Evolutionary conservation across 2,113 vertebrate species (phyloP).

Genomic region (Scytalopus superciliaris): DNA sequence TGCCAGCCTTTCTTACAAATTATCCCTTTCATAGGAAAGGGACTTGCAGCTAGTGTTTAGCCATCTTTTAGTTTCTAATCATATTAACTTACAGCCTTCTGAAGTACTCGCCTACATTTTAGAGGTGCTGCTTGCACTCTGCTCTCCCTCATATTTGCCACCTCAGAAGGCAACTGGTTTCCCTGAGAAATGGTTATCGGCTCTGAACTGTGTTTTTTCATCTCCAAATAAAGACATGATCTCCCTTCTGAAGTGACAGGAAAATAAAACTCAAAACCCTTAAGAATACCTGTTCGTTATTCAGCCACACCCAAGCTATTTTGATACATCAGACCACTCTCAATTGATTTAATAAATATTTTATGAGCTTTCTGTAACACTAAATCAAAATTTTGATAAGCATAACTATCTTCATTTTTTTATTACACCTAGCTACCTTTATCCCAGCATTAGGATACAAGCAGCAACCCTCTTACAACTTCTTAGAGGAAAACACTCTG

Average conservation of each 20-base stretch:
- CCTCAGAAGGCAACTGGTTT: neutral
- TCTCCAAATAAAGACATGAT: neutral
- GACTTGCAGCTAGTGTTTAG: neutral
- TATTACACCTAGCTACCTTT: neutral
- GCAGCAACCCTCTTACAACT: neutral
- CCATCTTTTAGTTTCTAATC: neutral
- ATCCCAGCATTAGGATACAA: neutral
- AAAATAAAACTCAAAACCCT: neutral
- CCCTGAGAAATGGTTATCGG: neutral
- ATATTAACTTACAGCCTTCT: neutral
- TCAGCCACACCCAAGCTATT: neutral
- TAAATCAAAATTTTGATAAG: neutral
- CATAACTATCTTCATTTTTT: neutral
- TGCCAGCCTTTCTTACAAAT: neutral
- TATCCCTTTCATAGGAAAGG: neutral
- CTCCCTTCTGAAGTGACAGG: neutral
- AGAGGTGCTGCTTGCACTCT: neutral
- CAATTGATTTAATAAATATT: neutral
- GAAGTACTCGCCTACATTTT: neutral
- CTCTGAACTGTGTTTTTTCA: neutral
- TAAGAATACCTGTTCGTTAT: neutral
- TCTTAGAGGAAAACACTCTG: neutral
- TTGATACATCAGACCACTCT: neutral
- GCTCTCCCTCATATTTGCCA: neutral
- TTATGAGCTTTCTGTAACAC: neutral